Conservation (phyloP, 1,140 invertebrate species). For the Kradibia gibbosae region DNA sequence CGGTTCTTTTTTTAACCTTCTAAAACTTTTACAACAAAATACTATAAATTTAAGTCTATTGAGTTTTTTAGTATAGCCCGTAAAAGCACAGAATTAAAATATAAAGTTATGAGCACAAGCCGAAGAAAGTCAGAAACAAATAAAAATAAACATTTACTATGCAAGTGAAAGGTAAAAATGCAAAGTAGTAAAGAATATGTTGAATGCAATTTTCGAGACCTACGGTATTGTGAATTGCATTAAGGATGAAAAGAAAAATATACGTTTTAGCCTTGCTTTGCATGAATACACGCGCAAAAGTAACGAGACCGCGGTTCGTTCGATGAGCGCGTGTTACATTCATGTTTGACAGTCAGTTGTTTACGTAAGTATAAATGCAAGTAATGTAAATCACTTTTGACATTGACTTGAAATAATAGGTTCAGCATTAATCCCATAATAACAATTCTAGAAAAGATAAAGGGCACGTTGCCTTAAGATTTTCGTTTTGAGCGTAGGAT, state of each 20-base stretch:
- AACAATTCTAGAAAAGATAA: neutral
- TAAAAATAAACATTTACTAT: neutral
- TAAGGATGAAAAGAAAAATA: neutral
- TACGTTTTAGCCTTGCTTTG: neutral
- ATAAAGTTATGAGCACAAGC: neutral
- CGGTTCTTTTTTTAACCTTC: neutral
- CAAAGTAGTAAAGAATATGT: slow-evolving; percentile 13
- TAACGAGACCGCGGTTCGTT: too few species aligned
- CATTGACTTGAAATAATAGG: neutral
- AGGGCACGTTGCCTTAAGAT: neutral
- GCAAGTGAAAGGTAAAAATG: neutral
- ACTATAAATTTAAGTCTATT: slow-evolving; percentile 12
- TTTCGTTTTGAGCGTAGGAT: neutral
- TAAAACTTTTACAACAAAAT: neutral
- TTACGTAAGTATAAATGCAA: too few species aligned
- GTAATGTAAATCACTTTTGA: too few species aligned
- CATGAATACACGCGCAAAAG: neutral
- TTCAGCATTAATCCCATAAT: neutral
- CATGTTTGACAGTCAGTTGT: too few species aligned
- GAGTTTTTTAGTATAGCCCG: neutral
- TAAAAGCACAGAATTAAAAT: slow-evolving; percentile 26
- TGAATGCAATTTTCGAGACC: neutral
- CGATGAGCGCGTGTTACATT: too few species aligned
- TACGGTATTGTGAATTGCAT: neutral
- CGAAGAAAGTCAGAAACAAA: neutral